Percentiles rank a stretch among this genome's conserved stretches.
Evolutionary conservation across 2,797 vertebrate species (phyloP).

Genomic region (Anas georgica): DNA sequence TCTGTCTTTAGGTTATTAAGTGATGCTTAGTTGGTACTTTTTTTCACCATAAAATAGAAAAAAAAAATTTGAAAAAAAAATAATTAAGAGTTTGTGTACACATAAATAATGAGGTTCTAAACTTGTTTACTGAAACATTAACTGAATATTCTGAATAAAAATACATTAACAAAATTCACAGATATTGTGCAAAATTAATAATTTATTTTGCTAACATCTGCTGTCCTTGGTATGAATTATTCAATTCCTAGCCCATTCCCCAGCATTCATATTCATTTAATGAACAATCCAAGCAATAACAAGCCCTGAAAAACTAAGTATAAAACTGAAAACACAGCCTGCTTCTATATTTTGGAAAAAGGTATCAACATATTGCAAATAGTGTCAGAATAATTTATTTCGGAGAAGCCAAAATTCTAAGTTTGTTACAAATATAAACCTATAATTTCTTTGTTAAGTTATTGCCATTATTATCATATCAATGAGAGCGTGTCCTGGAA

Average conservation of each 20-base stretch:
- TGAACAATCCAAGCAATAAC: neutral
- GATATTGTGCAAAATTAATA: neutral
- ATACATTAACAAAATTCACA: neutral
- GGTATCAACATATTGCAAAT: neutral
- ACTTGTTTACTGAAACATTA: neutral
- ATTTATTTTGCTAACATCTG: neutral
- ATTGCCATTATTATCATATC: neutral
- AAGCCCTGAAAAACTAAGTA: neutral
- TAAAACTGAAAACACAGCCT: neutral
- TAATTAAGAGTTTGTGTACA: neutral
- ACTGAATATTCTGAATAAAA: neutral
- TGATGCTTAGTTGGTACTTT: neutral
- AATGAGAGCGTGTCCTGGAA: neutral
- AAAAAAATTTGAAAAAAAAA: fast-evolving
- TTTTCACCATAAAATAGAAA: neutral
- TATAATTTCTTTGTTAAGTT: neutral
- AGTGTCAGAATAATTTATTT: neutral
- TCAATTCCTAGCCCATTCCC: neutral
- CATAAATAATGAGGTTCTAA: neutral
- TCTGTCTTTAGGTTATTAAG: neutral
- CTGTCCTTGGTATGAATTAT: neutral
- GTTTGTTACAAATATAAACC: neutral
- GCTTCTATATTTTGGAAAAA: neutral
- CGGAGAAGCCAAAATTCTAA: neutral
- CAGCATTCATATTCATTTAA: neutral